Conservation (phyloP, 2,797 vertebrate genomes). For the Coracias cyanogaster region DNA sequence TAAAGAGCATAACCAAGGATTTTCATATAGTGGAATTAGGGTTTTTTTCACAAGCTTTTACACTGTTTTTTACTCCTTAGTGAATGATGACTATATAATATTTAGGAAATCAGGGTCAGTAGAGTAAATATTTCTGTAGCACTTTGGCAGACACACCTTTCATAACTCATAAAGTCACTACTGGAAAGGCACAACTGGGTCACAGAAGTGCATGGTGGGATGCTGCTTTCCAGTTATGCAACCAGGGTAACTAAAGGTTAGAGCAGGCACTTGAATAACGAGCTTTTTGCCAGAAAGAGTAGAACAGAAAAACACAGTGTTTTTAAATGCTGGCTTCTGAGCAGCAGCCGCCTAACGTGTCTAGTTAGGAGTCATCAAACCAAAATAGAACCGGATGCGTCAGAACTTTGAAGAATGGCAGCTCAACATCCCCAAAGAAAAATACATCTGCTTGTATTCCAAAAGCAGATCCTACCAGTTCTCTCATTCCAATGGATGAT, state of each 20-base stretch:
- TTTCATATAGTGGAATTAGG: not conserved
- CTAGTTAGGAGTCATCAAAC: conserved; percentile 49
- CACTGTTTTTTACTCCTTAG: not conserved
- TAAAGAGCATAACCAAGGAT: not conserved
- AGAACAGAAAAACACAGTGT: conserved; percentile 53
- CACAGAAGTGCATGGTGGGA: conserved; percentile 77
- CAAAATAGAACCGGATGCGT: conserved; percentile 40
- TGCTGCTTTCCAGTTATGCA: conserved; percentile 79
- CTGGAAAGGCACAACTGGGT: conserved; percentile 78
- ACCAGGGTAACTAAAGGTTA: conserved; percentile 70
- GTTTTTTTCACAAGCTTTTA: not conserved
- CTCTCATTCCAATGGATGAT: conserved; percentile 8
- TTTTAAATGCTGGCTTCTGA: conserved; percentile 56
- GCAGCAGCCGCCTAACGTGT: conserved; percentile 30
- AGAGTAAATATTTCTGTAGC: conserved; percentile 80
- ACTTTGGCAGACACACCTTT: conserved; percentile 80
- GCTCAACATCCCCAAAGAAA: conserved; percentile 45
- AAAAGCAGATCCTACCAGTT: conserved; percentile 50
- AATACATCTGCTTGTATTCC: conserved; percentile 46
- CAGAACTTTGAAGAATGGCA: conserved; percentile 54
- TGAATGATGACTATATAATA: conserved; percentile 61
- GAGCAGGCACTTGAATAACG: conserved; percentile 56
- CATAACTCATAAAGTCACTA: conserved; percentile 77
- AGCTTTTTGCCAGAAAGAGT: conserved; percentile 55
- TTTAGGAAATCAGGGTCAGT: conserved; percentile 82